A percentile compares a stretch with the other conserved stretches of the same genome.
phyloP scores from a whole-genome alignment of 2,888 invertebrate genomes.

The Pammene fasciana region DNA sequence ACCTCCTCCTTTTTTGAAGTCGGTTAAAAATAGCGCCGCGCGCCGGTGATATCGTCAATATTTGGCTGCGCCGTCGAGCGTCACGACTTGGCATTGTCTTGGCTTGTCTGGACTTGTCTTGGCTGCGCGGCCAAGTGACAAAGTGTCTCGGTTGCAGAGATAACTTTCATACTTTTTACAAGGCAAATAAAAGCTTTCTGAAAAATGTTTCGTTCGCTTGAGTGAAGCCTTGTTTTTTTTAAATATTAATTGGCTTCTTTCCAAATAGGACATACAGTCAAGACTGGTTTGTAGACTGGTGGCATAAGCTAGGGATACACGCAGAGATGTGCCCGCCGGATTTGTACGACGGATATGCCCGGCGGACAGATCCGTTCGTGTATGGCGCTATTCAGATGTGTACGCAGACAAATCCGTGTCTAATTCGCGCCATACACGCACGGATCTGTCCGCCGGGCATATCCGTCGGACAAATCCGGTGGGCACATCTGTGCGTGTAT shows the following conservation, averaged over 20 bases:
- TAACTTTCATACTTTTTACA: slow-evolving; percentile 17
- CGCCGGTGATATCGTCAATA: slow-evolving; percentile 31
- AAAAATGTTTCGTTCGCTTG: neutral
- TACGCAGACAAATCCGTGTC: too few relatives aligned
- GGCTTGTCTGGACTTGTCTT: slow-evolving; percentile 31
- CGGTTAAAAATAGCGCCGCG: neutral
- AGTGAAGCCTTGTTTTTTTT: neutral
- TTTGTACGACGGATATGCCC: too few relatives aligned
- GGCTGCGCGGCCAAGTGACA: slow-evolving; percentile 39
- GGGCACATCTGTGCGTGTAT: too few relatives aligned
- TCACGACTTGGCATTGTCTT: slow-evolving; percentile 19
- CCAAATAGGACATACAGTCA: neutral
- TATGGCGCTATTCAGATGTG: too few relatives aligned
- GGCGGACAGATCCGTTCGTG: too few relatives aligned
- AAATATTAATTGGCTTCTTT: neutral
- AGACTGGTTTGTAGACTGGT: too few relatives aligned
- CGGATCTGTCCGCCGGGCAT: too few relatives aligned
- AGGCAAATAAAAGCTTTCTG: slow-evolving; percentile 11
- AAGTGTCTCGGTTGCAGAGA: slow-evolving; percentile 1
- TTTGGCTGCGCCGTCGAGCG: slow-evolving; percentile 22
- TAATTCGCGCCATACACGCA: too few relatives aligned
- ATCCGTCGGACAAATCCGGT: too few relatives aligned
- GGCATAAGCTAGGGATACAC: too few relatives aligned
- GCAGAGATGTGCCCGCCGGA: too few relatives aligned
- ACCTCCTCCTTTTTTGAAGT: too few relatives aligned